Base-by-base conservation (phyloP, 2,888 invertebrate species). In the Nymphalis urticae region DNA sequence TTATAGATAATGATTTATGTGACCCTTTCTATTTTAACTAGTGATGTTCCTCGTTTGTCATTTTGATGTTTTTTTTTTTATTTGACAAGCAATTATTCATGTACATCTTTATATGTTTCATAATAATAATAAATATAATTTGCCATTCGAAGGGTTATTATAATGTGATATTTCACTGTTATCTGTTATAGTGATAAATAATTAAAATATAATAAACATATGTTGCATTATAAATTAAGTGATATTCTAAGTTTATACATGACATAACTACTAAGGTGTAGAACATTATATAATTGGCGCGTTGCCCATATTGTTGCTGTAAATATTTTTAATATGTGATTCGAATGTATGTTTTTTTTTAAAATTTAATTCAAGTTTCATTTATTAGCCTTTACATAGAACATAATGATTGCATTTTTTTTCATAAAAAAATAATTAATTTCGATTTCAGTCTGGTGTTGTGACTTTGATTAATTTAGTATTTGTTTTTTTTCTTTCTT, bases 141-240 rank as follows among this genome's bases (percentile, higher is more conserved):
- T 86, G 88, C 86, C 87, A 88, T 87, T 88, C 83, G 80, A 85
- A 83, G 82, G 83, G 84, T 88, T 87, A 76, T 89, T 85, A 85
- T 88, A 80, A 90, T 92, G 92, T 92, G 92, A 92, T 92, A 92
- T 92, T 89, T 88, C 80, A 85, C 90, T 90, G 90, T 92, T 92
- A 91, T 92, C 83, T 90, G 90, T 91, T 92, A 88, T 85, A 82
- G 85, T 86, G 87, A 89, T 89, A 85, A 85, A 83, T 81, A 82
- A 79, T 82, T 77, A 76, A 80, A 81, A 71, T 75, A 75, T 75
- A 85, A 80, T 81, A 80, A 73, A 76, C 76, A 81, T 84, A 82
- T 82, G 85, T 87, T 88, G 83, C 81, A 80, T 84, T 85, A 81
- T 32, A 80, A 80, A 80, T 76, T 83, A 85, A 80, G 81, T 80